Conservation (phyloP, 2,113 vertebrate species). For the Phalacrocorax brasilianus region DNA sequence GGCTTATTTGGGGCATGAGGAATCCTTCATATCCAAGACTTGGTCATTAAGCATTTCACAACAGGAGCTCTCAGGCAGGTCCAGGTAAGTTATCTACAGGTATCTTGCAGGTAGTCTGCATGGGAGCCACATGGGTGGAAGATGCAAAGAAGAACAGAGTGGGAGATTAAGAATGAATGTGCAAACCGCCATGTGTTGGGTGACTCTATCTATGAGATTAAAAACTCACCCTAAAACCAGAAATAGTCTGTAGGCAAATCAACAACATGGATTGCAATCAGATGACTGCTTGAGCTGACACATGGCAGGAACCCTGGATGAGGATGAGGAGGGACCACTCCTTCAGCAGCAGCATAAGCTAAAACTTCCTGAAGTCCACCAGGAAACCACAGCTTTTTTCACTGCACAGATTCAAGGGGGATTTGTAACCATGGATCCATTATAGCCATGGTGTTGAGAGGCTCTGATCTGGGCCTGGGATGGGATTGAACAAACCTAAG, state of each 20-base stretch:
- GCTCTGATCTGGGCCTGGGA: neutral
- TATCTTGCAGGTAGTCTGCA: neutral
- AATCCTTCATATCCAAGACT: neutral
- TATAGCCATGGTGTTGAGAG: neutral
- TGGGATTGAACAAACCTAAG: neutral
- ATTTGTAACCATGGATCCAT: neutral
- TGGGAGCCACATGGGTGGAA: neutral
- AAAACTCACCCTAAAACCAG: neutral
- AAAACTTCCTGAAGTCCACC: neutral
- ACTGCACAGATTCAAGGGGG: neutral
- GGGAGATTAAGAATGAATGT: neutral
- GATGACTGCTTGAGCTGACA: neutral
- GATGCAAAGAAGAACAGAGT: neutral
- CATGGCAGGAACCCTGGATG: neutral
- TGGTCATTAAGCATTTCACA: neutral
- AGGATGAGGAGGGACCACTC: neutral
- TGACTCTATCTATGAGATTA: neutral
- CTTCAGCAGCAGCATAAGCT: neutral
- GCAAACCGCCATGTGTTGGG: neutral
- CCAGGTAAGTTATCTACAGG: neutral
- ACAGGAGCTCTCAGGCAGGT: neutral
- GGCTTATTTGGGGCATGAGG: neutral
- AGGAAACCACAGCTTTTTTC: neutral
- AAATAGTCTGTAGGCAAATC: neutral
- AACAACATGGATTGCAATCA: neutral